A percentile compares a stretch with the other conserved stretches of the same genome.
phyloP scores from a whole-genome alignment of 1,140 invertebrate genomes.

The Homalodisca vitripennis region DNA sequence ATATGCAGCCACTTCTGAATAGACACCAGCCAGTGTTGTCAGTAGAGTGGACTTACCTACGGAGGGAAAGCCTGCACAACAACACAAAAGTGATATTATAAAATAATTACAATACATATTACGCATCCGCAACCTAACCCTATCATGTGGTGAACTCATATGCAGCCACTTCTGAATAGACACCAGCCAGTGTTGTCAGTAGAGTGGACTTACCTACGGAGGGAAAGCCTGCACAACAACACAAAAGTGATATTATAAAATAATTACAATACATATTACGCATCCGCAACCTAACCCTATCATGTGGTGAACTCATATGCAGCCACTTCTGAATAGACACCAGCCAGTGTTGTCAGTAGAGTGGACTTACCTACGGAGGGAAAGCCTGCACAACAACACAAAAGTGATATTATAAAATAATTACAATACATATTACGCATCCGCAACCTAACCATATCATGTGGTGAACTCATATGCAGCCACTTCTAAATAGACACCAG shows the following conservation, averaged over 20 bases:
- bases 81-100: too few species aligned
- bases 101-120: too few species aligned
- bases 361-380: slow-evolving; percentile 99
- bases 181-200: slow-evolving; percentile 94
- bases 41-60: slow-evolving; percentile 98
- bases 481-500: slow-evolving; percentile 99
- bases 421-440: too few species aligned
- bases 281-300: too few species aligned
- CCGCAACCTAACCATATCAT: too few species aligned
- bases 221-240: slow-evolving; percentile 94
- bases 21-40: slow-evolving; percentile 96
- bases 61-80: slow-evolving; percentile 95
- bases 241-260: too few species aligned
- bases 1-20: slow-evolving; percentile 99
- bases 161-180: slow-evolving; percentile 99
- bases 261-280: too few species aligned
- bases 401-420: too few species aligned
- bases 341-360: slow-evolving; percentile 92
- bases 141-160: slow-evolving; percentile 99
- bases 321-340: slow-evolving; percentile 99
- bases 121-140: too few species aligned
- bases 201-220: slow-evolving; percentile 99
- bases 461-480: slow-evolving; percentile 99
- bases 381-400: too few species aligned
- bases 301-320: slow-evolving; percentile 99